Evolutionary conservation across 2,888 invertebrate genomes (phyloP).

Genomic region (Brachyptera risi): DNA sequence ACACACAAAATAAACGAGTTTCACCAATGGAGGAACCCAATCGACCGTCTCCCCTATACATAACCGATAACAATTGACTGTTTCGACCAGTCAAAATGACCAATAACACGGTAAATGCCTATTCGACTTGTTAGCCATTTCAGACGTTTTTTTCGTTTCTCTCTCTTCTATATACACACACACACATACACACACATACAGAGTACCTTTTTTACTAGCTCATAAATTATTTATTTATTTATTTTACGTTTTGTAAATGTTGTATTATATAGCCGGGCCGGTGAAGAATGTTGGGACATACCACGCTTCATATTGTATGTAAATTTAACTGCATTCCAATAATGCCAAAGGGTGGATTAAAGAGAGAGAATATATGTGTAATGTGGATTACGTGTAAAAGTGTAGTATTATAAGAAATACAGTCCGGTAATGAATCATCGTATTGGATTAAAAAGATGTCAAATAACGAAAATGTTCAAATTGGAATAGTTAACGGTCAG

Average conservation of each 20-base stretch:
- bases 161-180: too few species aligned
- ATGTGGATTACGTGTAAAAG: not conserved
- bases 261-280: not conserved
- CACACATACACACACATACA: too few species aligned
- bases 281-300: slow-evolving; percentile 12
- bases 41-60: too few species aligned
- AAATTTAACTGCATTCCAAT: slow-evolving; percentile 14
- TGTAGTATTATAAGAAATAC: too few species aligned
- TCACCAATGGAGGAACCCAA: too few species aligned
- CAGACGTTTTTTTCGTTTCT: not conserved
- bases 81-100: too few species aligned
- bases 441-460: not conserved
- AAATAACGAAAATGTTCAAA: too few species aligned
- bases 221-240: slow-evolving; percentile 22
- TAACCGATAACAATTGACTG: too few species aligned
- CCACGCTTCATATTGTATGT: slow-evolving; percentile 19
- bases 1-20: too few species aligned
- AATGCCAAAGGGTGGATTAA: not conserved
- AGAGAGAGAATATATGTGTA: not conserved
- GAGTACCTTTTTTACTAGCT: not conserved
- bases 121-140: not conserved
- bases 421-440: too few species aligned
- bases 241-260: slow-evolving; percentile 17
- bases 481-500: too few species aligned
- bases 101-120: too few species aligned